Evolutionary conservation across 2,113 vertebrate genomes (phyloP).

Genomic region (Turnix velox): DNA sequence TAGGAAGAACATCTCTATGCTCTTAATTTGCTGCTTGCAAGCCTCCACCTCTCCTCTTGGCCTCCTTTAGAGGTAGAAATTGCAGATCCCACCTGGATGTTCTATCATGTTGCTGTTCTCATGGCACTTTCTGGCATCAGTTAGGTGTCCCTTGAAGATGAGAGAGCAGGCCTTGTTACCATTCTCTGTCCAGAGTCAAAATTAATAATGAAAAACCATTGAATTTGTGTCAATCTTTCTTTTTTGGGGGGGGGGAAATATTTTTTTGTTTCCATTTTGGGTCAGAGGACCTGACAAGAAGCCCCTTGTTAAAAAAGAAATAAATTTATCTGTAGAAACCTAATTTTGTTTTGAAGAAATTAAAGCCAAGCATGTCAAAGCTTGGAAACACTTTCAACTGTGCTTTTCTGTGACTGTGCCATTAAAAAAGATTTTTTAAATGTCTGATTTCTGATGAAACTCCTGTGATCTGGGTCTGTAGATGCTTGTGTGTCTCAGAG

Average conservation of each 20-base stretch:
- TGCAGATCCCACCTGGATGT: not conserved
- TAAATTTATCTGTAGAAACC: not conserved
- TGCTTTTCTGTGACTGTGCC: not conserved
- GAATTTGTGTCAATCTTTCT: not conserved
- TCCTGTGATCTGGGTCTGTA: not conserved
- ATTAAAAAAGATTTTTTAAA: not conserved
- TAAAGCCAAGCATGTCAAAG: not conserved
- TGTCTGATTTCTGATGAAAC: not conserved
- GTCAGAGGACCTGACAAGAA: not conserved
- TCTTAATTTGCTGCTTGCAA: not conserved
- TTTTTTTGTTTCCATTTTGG: not conserved
- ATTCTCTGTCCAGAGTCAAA: not conserved
- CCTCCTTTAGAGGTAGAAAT: not conserved
- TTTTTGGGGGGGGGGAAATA: not conserved
- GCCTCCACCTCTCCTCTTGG: not conserved
- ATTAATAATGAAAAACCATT: not conserved
- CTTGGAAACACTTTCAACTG: not conserved
- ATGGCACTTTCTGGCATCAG: rapidly evolving
- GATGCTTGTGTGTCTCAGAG: not conserved
- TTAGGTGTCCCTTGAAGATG: not conserved
- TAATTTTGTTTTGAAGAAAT: not conserved
- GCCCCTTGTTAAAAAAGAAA: not conserved
- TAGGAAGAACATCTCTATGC: not conserved
- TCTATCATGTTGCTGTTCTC: not conserved
- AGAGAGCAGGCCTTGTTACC: not conserved